A percentile compares a stretch with the other conserved stretches of the same genome.
phyloP scores from a whole-genome alignment of 2,888 invertebrate genomes.

The Frankliniella intonsa region DNA sequence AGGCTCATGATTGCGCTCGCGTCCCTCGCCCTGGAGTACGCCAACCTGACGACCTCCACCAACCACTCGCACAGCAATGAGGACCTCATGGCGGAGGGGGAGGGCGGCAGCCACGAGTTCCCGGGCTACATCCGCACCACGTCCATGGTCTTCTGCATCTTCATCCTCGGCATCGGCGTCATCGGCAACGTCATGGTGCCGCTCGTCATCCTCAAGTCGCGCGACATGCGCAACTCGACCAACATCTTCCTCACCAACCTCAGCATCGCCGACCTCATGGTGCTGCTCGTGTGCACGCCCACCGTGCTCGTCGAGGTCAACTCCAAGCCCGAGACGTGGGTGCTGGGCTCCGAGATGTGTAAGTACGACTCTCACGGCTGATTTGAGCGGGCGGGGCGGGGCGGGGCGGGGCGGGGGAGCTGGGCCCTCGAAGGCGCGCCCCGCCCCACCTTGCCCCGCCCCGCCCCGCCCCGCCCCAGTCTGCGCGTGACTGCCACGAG shows the following conservation, averaged over 20 bases:
- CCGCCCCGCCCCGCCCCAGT: too few relatives aligned
- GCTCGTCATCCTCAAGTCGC: constrained; percentile 83
- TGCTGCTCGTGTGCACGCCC: constrained; percentile 85
- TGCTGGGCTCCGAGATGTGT: constrained; percentile 76
- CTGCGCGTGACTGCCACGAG: background rate
- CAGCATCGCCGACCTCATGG: constrained; percentile 87
- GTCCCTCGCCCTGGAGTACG: constrained; percentile 32
- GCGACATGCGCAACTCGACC: constrained; percentile 91
- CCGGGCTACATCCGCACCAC: constrained; percentile 83
- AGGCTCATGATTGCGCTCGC: constrained; percentile 36
- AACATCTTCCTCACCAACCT: constrained; percentile 92
- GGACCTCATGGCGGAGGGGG: constrained; percentile 38
- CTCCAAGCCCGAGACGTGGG: constrained; percentile 87
- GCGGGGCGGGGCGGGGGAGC: background rate
- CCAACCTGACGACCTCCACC: constrained; percentile 42
- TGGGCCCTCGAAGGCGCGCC: background rate
- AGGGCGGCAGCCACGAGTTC: constrained; percentile 53
- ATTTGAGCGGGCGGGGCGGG: background rate
- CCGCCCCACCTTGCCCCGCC: background rate
- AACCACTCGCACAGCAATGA: constrained; percentile 46
- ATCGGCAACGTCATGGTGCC: constrained; percentile 92
- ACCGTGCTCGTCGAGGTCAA: constrained; percentile 92
- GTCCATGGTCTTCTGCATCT: constrained; percentile 80
- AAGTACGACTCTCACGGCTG: too few relatives aligned
- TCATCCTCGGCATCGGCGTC: constrained; percentile 84